Base-by-base conservation (phyloP, 2,888 invertebrate species). In the Leptarthrus brevirostris region DNA sequence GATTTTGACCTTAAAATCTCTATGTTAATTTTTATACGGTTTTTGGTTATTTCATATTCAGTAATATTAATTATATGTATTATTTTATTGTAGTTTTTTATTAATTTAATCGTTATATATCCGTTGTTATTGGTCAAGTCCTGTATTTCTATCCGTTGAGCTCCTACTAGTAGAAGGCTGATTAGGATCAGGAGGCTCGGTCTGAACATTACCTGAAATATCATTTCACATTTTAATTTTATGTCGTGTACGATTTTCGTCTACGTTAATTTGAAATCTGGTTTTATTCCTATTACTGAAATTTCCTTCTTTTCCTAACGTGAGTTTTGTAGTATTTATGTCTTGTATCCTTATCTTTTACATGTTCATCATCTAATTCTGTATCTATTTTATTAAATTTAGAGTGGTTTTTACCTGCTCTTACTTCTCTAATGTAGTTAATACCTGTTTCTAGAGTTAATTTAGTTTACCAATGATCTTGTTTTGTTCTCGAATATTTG, bases 311-410 rank as follows among this genome's bases (percentile, higher is more conserved):
- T n/a, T 36, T 58, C n/a, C 36, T 10, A 12, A 58, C 36, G 14
- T 58, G 58, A 8, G 58, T 36, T 16, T 58, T 58, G 36, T 58
- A 58, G 18, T 58, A 58, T 30, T 58, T 58, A 6, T 20, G 34
- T 5, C 20, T 34, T 36, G 58, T 10, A 44, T 44, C 36, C n/a
- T 14, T 58, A 34, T 58, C 58, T 36, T 44, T 44, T 44, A 44
- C 44, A 52, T 52, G 2, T 18, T 52, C 22, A 61, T 61, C 61
- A 24, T 24, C 12, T 61, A 61, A 12, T 3, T 36, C 18, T 40
- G 61, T 2, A 20, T 61, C 40, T 10, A 61, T 61, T 61, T 36
- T 61, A 2, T 40, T 20, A 40, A 61, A 61, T 20, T 61, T 61
- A 6, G 61, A 18, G n/a, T 61, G 36, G 3, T 61, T 61, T 40